Evolutionary conservation across 2,888 invertebrate genomes (phyloP).

Genomic region (Drosophila gaucha): DNA sequence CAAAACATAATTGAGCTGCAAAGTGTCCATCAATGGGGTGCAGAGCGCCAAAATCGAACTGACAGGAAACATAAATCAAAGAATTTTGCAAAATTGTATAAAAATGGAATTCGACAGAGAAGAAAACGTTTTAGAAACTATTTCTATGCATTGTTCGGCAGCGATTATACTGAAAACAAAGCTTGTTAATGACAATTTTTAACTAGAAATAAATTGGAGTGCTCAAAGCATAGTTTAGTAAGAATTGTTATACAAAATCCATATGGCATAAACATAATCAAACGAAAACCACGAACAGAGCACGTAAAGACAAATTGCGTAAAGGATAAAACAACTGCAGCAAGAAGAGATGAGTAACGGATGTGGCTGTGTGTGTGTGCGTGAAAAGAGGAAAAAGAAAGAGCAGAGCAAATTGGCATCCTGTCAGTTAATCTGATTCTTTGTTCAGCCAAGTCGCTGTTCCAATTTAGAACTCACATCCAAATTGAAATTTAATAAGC

Average conservation of each 20-base stretch:
- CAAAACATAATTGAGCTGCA: constrained; percentile 57
- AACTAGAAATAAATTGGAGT: not conserved
- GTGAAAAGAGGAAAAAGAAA: constrained; percentile 19
- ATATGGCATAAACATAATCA: not conserved
- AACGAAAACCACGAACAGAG: not conserved
- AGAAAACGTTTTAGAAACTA: not conserved
- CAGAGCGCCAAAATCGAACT: constrained; percentile 19
- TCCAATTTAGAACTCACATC: constrained; percentile 43
- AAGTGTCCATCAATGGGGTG: constrained; percentile 47
- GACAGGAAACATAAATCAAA: constrained; percentile 22
- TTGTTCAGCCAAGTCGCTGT: constrained; percentile 8
- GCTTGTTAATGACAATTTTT: no score
- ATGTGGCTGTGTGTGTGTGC: constrained; percentile 10
- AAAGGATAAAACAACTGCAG: constrained; percentile 3
- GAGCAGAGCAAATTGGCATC: constrained; percentile 27
- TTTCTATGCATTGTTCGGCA: no score
- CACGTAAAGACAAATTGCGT: constrained; percentile 12
- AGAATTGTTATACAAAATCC: not conserved
- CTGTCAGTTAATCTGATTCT: constrained; percentile 24
- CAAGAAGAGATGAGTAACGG: constrained; percentile 8
- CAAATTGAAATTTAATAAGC: constrained; percentile 68
- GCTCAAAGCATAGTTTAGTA: not conserved
- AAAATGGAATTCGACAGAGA: not conserved
- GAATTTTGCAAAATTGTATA: not conserved
- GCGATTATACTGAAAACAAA: no score